A percentile compares a stretch with the other conserved stretches of the same genome.
These are phyloP conservation scores for Hetaerina titia DNA, from an alignment of 2,888 invertebrate genomes.

Conservation along the genomic window DNA sequence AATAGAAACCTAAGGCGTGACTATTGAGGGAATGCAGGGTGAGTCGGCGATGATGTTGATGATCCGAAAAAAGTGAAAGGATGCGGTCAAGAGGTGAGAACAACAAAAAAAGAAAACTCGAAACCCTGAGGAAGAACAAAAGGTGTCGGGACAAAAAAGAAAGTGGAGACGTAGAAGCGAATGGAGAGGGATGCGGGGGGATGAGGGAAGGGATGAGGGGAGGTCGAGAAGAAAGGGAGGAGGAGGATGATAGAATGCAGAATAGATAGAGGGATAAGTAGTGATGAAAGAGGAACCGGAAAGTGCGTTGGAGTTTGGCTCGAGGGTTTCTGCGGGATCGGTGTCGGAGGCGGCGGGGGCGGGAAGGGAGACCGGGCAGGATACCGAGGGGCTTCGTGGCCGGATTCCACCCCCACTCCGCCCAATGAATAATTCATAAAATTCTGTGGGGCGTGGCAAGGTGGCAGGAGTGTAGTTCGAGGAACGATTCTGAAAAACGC, in stretches of 20 bases:
- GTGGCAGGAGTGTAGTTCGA: conserved; percentile 5
- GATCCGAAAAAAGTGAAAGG: background rate
- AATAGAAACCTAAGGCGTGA: no score
- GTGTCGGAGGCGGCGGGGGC: background rate
- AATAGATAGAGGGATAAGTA: background rate
- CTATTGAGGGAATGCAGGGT: background rate
- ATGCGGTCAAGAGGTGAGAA: background rate
- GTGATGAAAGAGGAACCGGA: background rate
- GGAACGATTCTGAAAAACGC: background rate
- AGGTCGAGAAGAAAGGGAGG: background rate
- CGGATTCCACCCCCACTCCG: background rate
- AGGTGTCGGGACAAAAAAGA: background rate
- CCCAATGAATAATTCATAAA: conserved; percentile 26
- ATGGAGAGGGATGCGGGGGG: background rate
- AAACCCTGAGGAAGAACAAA: background rate
- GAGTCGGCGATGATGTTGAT: background rate
- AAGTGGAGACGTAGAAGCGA: background rate
- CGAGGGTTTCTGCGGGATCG: background rate
- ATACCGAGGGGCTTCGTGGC: background rate
- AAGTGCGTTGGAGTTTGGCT: background rate
- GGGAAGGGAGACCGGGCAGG: background rate
- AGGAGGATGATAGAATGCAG: background rate
- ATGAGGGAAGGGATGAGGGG: background rate
- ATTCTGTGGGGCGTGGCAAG: background rate
- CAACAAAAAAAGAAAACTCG: background rate